Percentiles rank a stretch among this genome's conserved stretches.
Evolutionary conservation across 2,797 vertebrate genomes (phyloP).

Genomic region (Girardinus metallicus): DNA sequence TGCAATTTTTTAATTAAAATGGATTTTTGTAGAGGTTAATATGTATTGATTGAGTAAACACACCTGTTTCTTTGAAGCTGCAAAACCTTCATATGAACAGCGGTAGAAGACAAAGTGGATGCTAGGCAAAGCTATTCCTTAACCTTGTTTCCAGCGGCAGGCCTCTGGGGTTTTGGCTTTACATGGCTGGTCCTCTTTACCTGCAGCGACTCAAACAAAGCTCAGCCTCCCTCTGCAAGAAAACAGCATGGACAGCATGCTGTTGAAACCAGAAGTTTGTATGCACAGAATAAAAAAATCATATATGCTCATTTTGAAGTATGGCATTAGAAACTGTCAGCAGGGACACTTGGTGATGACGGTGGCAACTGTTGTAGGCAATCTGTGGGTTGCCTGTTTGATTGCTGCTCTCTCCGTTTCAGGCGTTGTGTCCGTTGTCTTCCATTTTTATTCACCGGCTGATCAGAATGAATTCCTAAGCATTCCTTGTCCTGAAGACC

Average conservation of each 20-base stretch:
- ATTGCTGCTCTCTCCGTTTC: no score
- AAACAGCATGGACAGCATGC: neutral
- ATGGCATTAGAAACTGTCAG: no score
- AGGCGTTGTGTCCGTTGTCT: no score
- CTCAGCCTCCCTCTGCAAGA: neutral
- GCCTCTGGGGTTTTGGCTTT: neutral
- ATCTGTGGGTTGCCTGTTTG: no score
- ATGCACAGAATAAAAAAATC: no score
- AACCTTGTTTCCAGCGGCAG: neutral
- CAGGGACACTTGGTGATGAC: no score
- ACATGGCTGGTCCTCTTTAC: neutral
- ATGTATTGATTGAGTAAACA: neutral
- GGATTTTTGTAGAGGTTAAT: neutral
- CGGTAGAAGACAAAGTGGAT: neutral
- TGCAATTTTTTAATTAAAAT: slow-evolving; percentile 2
- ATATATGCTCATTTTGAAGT: no score
- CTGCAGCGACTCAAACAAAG: no score
- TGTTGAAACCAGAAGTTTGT: neutral
- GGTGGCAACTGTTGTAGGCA: no score
- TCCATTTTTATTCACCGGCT: no score
- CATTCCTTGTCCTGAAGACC: no score
- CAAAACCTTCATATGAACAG: neutral
- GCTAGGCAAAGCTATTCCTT: neutral
- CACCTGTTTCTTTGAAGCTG: neutral
- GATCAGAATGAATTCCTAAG: no score